These are phyloP conservation scores for Alces alces DNA, from an alignment of 2,113 vertebrate species.

Conservation along the genomic window DNA sequence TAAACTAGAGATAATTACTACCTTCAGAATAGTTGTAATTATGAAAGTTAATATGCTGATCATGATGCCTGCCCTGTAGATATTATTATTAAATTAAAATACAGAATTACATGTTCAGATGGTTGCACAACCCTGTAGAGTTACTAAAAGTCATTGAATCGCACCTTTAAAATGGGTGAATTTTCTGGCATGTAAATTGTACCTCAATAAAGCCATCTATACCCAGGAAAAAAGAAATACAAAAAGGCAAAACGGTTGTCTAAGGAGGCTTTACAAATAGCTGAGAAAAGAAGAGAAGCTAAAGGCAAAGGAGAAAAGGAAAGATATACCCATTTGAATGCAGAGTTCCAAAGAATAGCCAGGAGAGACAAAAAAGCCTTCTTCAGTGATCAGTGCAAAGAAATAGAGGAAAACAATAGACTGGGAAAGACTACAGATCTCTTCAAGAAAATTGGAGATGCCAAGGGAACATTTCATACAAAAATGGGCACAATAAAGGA, in stretches of 20 bases:
- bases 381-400: neutral
- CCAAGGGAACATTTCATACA: neutral
- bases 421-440: neutral
- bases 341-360: neutral
- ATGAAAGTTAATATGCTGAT: neutral
- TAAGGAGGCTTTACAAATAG: neutral
- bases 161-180: neutral
- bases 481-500: neutral
- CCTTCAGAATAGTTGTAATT: neutral
- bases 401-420: neutral
- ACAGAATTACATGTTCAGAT: neutral
- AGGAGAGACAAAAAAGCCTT: neutral
- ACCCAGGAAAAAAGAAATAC: neutral
- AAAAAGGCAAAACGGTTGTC: neutral
- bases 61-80: neutral
- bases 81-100: neutral
- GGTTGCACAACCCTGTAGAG: neutral
- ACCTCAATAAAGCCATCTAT: neutral
- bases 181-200: neutral
- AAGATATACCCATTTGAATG: neutral
- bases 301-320: neutral
- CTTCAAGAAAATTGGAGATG: neutral
- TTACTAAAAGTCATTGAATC: conserved; percentile 1
- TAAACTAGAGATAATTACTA: neutral
- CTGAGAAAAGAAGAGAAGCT: neutral